Conservation (phyloP, 2,888 invertebrate genomes). For the Drosophila recens region DNA sequence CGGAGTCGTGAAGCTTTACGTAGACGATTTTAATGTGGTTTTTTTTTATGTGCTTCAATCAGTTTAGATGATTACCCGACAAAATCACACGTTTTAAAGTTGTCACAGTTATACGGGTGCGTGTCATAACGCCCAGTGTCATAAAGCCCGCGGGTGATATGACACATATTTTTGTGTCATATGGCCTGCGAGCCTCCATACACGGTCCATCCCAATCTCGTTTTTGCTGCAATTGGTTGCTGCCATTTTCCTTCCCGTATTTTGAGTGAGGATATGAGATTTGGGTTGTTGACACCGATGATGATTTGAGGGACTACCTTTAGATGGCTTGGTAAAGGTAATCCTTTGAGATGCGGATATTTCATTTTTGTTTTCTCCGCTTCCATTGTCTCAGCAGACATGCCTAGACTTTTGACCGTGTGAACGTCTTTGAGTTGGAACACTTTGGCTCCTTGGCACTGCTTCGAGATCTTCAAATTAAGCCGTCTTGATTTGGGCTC, state of each 20-base stretch:
- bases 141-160: no score
- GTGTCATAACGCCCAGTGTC: no score
- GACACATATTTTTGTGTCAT: no score
- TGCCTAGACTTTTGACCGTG: not conserved
- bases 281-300: conserved; percentile 9
- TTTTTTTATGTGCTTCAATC: no score
- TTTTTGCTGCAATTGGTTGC: conserved; percentile 9
- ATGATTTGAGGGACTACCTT: conserved; percentile 9
- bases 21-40: no score
- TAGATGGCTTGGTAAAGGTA: not conserved
- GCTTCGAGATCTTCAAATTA: not conserved
- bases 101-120: no score
- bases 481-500: no score
- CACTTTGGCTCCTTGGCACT: not conserved
- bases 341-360: conserved; percentile 5
- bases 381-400: not conserved
- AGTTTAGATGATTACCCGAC: no score
- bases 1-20: no score
- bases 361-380: not conserved
- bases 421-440: not conserved
- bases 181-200: conserved; percentile 1
- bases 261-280: not conserved
- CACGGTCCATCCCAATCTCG: conserved; percentile 10
- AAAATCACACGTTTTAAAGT: no score
- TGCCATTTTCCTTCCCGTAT: conserved; percentile 2